Evolutionary conservation across 1,140 invertebrate species (phyloP).

Genomic region (Drosophila santomea): DNA sequence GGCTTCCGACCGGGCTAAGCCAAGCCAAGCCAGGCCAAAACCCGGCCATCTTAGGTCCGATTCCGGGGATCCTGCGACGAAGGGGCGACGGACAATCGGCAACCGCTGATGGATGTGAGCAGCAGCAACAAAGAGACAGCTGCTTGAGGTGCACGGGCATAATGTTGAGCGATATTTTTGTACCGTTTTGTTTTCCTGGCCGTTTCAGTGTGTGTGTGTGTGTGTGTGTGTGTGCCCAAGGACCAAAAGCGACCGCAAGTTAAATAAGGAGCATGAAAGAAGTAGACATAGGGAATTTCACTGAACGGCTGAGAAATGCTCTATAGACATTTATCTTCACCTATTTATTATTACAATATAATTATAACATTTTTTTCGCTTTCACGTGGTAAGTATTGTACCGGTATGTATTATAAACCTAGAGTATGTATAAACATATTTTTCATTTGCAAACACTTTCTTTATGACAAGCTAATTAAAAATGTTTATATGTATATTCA

Average conservation of each 20-base stretch:
- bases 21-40: conserved; percentile 17
- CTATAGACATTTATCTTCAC: background rate
- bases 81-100: conserved; percentile 28
- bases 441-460: too few species aligned
- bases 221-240: background rate
- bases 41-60: conserved; percentile 16
- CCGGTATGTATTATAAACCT: background rate
- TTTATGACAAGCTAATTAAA: too few species aligned
- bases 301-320: conserved; percentile 23
- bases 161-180: conserved; percentile 59
- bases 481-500: too few species aligned
- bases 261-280: conserved; percentile 63
- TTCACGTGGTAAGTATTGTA: background rate
- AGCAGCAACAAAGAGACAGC: conserved; percentile 59
- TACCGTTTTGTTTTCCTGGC: conserved; percentile 34
- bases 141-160: conserved; percentile 58
- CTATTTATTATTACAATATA: too few species aligned
- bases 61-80: background rate
- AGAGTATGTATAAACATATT: too few species aligned
- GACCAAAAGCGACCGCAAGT: conserved; percentile 54
- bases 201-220: background rate
- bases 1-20: conserved; percentile 22
- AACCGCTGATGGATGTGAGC: conserved; percentile 70
- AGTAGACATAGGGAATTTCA: conserved; percentile 12
- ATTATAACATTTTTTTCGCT: too few species aligned